phyloP scores from a whole-genome alignment of 2,888 invertebrate species.

The Hetaerina titia region DNA sequence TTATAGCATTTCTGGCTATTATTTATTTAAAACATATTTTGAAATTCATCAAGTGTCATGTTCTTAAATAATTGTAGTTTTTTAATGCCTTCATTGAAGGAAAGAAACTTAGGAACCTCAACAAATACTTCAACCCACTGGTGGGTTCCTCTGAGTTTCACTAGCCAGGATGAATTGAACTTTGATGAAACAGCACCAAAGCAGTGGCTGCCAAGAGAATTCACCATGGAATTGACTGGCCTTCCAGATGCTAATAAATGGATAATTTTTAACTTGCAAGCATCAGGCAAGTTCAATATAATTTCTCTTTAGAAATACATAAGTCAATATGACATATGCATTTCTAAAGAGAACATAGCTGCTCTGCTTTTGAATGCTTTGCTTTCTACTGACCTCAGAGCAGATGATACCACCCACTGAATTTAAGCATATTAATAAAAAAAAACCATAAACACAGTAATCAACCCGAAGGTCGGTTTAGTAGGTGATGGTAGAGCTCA shows the following conservation, averaged over 20 bases:
- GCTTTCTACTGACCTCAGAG: too few species aligned
- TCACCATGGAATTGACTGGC: conserved; percentile 71
- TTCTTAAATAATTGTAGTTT: neutral
- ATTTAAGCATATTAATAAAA: too few species aligned
- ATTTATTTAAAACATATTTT: too few species aligned
- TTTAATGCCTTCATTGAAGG: neutral
- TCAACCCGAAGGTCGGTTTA: too few species aligned
- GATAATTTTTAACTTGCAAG: conserved; percentile 86
- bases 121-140: conserved; percentile 75
- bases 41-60: neutral
- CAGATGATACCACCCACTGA: too few species aligned
- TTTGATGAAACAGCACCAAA: conserved; percentile 79
- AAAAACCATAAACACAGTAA: too few species aligned
- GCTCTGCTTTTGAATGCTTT: too few species aligned
- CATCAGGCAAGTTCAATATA: conserved; percentile 80
- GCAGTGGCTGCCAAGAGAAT: conserved; percentile 79
- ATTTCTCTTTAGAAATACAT: too few species aligned
- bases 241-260: conserved; percentile 80
- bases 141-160: conserved; percentile 84
- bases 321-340: too few species aligned
- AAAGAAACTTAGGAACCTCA: conserved; percentile 13
- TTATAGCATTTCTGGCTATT: too few species aligned
- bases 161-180: conserved; percentile 77
- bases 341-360: too few species aligned
- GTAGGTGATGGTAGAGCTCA: too few species aligned